Percentiles rank a stretch among this genome's conserved stretches.
Conservation (phyloP, 2,113 vertebrate genomes). For the Diadophis punctatus region DNA sequence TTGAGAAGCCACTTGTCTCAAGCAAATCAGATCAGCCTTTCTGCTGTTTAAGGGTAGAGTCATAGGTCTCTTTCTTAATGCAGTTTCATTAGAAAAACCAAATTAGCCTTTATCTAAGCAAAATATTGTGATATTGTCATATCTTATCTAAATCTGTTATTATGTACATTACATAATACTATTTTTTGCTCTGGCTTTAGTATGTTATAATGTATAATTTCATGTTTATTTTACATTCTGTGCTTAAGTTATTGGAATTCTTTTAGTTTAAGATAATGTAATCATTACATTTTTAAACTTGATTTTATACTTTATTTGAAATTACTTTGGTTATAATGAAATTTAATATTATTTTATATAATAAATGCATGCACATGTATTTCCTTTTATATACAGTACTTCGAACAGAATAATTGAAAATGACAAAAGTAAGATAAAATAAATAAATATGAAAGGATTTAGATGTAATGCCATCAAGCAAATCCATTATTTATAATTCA, state of each 20-base stretch:
- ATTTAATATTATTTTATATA: background rate
- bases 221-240: background rate
- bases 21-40: background rate
- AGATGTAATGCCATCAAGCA: slow-evolving; percentile 43
- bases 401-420: slow-evolving; percentile 38
- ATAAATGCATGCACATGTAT: background rate
- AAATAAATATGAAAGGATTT: slow-evolving; percentile 51
- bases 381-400: background rate
- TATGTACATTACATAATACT: background rate
- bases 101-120: background rate
- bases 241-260: background rate
- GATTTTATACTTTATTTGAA: background rate
- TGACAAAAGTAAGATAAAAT: slow-evolving; percentile 48
- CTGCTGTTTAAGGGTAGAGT: background rate
- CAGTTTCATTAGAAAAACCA: background rate
- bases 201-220: background rate
- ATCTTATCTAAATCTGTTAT: background rate
- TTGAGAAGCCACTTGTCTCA: background rate
- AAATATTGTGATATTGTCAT: background rate
- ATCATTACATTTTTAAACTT: background rate
- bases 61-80: background rate
- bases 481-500: slow-evolving; percentile 39
- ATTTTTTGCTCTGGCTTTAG: background rate
- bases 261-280: background rate
- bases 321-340: background rate